Conservation (phyloP, 1,140 invertebrate genomes). For the Bilobella aurantiaca region DNA sequence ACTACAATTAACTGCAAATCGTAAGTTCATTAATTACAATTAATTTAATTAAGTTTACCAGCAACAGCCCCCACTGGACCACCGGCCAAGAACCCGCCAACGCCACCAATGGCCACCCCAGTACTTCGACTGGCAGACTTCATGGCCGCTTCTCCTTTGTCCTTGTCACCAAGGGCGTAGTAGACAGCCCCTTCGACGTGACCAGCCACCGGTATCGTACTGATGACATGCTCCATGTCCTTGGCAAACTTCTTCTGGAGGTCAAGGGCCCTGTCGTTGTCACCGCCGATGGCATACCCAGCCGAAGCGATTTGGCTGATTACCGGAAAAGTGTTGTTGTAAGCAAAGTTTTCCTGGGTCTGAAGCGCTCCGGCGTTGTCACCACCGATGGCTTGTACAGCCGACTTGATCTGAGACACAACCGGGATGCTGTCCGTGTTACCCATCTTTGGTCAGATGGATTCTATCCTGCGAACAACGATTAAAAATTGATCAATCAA, state of each 20-base stretch:
- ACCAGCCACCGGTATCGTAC: constrained; percentile 3
- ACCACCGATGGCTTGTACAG: not conserved
- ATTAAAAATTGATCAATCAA: too few species aligned
- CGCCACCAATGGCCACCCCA: not conserved
- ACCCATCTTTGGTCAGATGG: constrained; percentile 6
- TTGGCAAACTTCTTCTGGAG: constrained; percentile 8
- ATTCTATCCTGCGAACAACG: not conserved
- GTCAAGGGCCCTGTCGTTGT: not conserved
- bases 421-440: constrained; percentile 19
- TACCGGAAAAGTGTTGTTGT: constrained; percentile 20
- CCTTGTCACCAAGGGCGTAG: constrained; percentile 9
- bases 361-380: not conserved
- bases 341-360: constrained; percentile 22
- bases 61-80: constrained; percentile 2
- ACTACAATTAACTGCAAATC: not conserved
- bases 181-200: constrained; percentile 9
- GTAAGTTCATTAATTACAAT: not conserved
- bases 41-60: not conserved
- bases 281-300: constrained; percentile 15
- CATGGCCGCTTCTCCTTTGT: constrained; percentile 7
- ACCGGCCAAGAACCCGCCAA: not conserved
- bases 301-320: constrained; percentile 13
- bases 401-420: constrained; percentile 14
- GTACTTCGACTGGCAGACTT: not conserved
- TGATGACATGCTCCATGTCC: constrained; percentile 8